Base-by-base conservation (phyloP, 1,140 invertebrate species). In the Bombyx mandarina region DNA sequence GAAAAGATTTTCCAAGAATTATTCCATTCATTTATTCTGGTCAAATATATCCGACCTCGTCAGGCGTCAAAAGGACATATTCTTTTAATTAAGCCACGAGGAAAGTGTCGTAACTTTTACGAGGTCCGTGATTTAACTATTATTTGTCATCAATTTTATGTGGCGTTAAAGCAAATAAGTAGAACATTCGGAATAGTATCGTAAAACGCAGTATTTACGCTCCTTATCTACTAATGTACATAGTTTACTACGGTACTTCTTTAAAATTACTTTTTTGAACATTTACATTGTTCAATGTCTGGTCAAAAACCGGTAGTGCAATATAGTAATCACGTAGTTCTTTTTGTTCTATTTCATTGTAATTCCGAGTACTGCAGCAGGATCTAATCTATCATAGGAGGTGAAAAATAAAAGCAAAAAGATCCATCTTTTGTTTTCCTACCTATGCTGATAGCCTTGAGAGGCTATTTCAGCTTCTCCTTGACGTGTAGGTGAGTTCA, bases 71-170 rank as follows among this genome's bases (percentile, higher is more conserved):
- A 77, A 63, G 71, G 74, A 83, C 80, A 81, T 86, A 83, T 85
- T 83, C 79, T 85, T 87, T 87, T 87, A 87, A 87, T 87, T 87
- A 85, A 85, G 78, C 74, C 70, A 73, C 75, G 71, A 78, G 74
- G 74, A 85, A 83, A 82, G 80, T 71, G 71, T 84, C 84, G 81
- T 85, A 85, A 85, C 73, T 73, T 82, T 87, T 87, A 87, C 78
- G 84, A 85, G 65, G 65, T 71, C 72, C 68, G 79, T 87, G 84
- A 87, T 87, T 87, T 87, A 82, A 84, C 84, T 87, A 87, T 85
- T 87, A 87, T 87, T 87, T 87, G 84, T 84, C 82, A 82, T 87
- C 78, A 84, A 87, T 87, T 85, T 85, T 83, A 87, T 82, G 75
- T 69, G 74, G 62, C 68, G 70, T 73, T 84, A 82, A 86, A 83